Evolutionary conservation across 64 coral and sea anemone genomes (phyloP).

Genomic region (Pachyseris speciosa): DNA sequence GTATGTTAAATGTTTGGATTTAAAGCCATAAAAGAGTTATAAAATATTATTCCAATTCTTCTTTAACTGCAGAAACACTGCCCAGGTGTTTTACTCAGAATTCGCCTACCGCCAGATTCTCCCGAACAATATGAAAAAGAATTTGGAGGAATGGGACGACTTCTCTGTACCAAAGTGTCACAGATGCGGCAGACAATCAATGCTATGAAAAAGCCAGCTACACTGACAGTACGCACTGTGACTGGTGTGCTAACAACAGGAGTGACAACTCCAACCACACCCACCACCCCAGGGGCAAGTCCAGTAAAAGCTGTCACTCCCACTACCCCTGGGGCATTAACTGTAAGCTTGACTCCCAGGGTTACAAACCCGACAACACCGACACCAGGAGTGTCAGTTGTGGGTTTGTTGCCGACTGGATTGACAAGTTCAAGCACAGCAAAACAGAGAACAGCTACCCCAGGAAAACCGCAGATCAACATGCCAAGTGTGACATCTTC

Average conservation of each 20-base stretch:
- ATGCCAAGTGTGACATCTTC: not conserved
- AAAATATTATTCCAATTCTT: no score
- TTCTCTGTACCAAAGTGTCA: conserved; percentile 83
- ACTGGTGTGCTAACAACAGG: conserved; percentile 18
- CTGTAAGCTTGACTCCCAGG: conserved; percentile 21
- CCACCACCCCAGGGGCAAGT: conserved; percentile 75
- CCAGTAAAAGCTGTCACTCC: conserved; percentile 44
- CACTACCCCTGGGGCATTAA: conserved; percentile 26
- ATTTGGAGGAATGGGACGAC: conserved; percentile 74
- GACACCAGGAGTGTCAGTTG: not conserved
- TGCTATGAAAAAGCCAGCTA: conserved; percentile 73
- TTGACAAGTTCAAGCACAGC: not conserved
- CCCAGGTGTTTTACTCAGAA: conserved; percentile 82
- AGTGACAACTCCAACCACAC: conserved; percentile 72
- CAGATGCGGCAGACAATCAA: conserved; percentile 91
- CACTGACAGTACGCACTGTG: conserved; percentile 67
- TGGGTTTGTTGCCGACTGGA: conserved; percentile 6
- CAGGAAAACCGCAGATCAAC: not conserved
- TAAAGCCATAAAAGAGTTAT: no score
- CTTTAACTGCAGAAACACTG: conserved; percentile 88
- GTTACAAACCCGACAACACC: not conserved
- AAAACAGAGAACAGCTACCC: not conserved
- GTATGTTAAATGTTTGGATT: no score
- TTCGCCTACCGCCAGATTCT: conserved; percentile 72
- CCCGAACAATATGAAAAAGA: conserved; percentile 88